A percentile compares a stretch with the other conserved stretches of the same genome.
Evolutionary conservation across 2,888 invertebrate genomes (phyloP).

Genomic region (Stegophylla sp.): DNA sequence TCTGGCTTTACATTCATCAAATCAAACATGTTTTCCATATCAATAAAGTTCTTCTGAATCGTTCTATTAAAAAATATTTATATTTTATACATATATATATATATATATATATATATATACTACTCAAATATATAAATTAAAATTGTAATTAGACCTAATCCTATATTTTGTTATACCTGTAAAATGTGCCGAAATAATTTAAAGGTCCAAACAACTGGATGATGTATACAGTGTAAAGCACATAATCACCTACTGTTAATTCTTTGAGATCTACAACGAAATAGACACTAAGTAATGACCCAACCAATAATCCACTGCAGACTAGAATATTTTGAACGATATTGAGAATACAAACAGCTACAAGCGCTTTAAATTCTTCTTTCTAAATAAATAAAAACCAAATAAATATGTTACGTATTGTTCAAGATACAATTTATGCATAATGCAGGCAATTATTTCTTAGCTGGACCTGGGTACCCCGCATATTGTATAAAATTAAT

Average conservation of each 20-base stretch:
- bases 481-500: too few species aligned
- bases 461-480: too few species aligned
- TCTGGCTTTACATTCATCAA: constrained; percentile 86
- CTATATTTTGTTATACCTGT: constrained; percentile 71
- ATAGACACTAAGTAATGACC: constrained; percentile 87
- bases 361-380: constrained; percentile 87
- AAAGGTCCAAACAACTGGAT: constrained; percentile 93
- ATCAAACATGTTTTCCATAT: constrained; percentile 99
- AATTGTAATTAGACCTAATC: neutral
- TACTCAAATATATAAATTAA: too few species aligned
- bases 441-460: too few species aligned
- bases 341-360: constrained; percentile 89
- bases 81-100: neutral
- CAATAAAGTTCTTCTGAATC: constrained; percentile 96
- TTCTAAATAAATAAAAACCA: constrained; percentile 68
- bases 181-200: constrained; percentile 98
- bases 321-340: constrained; percentile 90
- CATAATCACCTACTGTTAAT: constrained; percentile 93
- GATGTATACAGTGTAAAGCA: constrained; percentile 92
- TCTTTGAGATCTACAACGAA: constrained; percentile 76
- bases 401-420: too few species aligned
- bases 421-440: too few species aligned
- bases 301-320: constrained; percentile 82
- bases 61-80: constrained; percentile 70
- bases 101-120: too few species aligned